Evolutionary conservation across 1,140 invertebrate genomes (phyloP).

Genomic region (Drosophila arizonae): DNA sequence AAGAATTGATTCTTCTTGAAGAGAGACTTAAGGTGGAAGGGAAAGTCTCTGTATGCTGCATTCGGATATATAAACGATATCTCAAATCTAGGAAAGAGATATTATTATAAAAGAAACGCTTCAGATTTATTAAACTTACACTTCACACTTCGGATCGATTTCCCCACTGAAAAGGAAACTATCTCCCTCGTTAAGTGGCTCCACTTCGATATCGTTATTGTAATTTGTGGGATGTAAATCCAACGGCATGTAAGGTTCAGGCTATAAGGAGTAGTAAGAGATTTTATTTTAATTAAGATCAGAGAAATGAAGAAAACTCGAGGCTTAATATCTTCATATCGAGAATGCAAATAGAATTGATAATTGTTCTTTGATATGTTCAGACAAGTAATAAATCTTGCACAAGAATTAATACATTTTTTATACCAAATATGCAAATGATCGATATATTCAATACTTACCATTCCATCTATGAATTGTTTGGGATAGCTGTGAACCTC

Average conservation of each 20-base stretch:
- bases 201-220: background rate
- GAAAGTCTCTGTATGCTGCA: background rate
- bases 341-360: no score
- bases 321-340: no score
- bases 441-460: slow-evolving; percentile 37
- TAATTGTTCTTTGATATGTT: no score
- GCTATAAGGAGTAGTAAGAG: no score
- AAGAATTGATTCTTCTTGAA: slow-evolving; percentile 1
- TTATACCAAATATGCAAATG: no score
- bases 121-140: background rate
- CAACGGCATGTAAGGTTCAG: background rate
- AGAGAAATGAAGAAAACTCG: no score
- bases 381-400: no score
- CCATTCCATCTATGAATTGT: slow-evolving; percentile 73
- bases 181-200: background rate
- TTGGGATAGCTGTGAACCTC: slow-evolving; percentile 84
- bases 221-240: background rate
- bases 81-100: background rate
- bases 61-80: background rate
- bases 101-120: background rate
- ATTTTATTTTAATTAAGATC: background rate
- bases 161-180: slow-evolving; percentile 9
- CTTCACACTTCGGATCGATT: slow-evolving; percentile 1
- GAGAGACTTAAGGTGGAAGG: background rate
- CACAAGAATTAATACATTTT: no score